Evolutionary conservation across 2,888 invertebrate genomes (phyloP).

Genomic region (Hedya salicella): DNA sequence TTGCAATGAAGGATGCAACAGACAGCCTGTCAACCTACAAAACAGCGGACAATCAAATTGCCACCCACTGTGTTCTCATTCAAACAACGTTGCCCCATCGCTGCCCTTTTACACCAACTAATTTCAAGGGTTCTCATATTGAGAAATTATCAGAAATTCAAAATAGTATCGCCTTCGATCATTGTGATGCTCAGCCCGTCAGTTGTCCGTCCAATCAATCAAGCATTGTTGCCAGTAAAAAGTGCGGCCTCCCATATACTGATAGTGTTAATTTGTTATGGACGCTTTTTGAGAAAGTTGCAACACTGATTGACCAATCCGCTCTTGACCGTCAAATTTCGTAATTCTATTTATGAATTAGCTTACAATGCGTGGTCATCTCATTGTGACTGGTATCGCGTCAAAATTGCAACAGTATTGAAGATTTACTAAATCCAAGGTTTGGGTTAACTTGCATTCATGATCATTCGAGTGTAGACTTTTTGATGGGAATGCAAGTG

Average conservation of each 20-base stretch:
- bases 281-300: constrained; percentile 41
- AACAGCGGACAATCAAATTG: constrained; percentile 28
- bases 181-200: constrained; percentile 23
- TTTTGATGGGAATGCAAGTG: constrained; percentile 4
- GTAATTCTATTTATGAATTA: constrained; percentile 35
- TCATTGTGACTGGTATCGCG: constrained; percentile 11
- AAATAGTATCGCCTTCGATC: constrained; percentile 12
- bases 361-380: constrained; percentile 27
- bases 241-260: constrained; percentile 24
- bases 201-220: constrained; percentile 40
- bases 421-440: constrained; percentile 27
- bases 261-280: constrained; percentile 38
- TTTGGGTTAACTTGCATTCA: constrained; percentile 26
- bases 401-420: constrained; percentile 28
- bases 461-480: constrained; percentile 17
- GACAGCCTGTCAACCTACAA: constrained; percentile 31
- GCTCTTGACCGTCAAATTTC: constrained; percentile 40
- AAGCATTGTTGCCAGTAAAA: constrained; percentile 38
- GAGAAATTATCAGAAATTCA: constrained; percentile 32
- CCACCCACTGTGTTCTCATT: constrained; percentile 36
- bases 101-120: constrained; percentile 34
- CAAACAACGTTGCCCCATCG: constrained; percentile 29
- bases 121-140: constrained; percentile 27
- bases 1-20: constrained; percentile 28
- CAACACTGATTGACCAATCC: constrained; percentile 25